phyloP scores from a whole-genome alignment of 2,113 vertebrate species.

The Helogale parvula region DNA sequence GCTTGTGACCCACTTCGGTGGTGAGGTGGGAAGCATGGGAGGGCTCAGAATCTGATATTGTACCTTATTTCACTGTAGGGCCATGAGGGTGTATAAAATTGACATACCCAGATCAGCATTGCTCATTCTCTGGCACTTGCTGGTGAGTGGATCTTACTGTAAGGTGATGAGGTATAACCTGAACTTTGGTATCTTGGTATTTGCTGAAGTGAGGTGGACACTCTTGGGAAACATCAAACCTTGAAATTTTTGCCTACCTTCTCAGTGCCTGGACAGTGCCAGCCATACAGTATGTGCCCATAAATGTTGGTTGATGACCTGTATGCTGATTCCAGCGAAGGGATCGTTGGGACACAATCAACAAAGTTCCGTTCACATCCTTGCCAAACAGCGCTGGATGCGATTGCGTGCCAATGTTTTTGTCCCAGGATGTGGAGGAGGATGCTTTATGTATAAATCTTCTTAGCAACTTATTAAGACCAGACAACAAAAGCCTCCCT shows the following conservation, averaged over 20 bases:
- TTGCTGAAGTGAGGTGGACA: not conserved
- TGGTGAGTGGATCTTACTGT: not conserved
- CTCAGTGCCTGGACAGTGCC: not conserved
- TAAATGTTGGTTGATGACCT: not conserved
- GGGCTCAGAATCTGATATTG: too few relatives aligned
- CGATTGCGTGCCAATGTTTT: not conserved
- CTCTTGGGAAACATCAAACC: not conserved
- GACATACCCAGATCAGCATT: not conserved
- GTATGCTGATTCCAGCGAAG: not conserved
- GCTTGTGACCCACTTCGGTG: not conserved
- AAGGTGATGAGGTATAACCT: not conserved
- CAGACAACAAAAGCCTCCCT: slow-evolving; percentile 56
- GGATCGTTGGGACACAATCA: not conserved
- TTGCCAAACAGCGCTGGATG: not conserved
- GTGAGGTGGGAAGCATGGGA: not conserved
- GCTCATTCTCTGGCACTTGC: not conserved
- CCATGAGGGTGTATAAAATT: not conserved
- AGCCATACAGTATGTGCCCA: accelerated
- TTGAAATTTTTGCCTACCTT: not conserved
- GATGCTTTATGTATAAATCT: not conserved
- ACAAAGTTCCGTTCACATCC: not conserved
- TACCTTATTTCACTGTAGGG: not conserved
- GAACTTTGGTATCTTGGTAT: not conserved
- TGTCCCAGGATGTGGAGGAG: not conserved
- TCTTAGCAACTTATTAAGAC: not conserved